Percentiles rank a stretch among this genome's conserved stretches.
phyloP scores from a whole-genome alignment of 2,888 invertebrate species.

The Himalopsyche tibetana region DNA sequence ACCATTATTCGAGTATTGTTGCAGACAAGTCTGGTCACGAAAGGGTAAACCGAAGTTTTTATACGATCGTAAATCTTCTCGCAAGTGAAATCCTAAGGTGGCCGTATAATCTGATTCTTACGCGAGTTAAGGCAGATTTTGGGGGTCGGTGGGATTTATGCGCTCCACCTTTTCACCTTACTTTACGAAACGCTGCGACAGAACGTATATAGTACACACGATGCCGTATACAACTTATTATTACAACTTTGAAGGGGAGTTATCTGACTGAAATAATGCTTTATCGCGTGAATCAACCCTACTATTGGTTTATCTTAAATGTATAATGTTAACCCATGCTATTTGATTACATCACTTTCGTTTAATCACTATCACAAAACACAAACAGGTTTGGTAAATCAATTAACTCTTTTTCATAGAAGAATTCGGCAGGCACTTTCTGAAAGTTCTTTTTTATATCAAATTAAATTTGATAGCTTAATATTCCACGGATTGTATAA shows the following conservation, averaged over 20 bases:
- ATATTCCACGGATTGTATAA: too few relatives aligned
- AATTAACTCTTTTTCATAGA: too few relatives aligned
- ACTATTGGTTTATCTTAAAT: too few relatives aligned
- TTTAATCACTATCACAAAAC: too few relatives aligned
- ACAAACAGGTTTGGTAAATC: too few relatives aligned
- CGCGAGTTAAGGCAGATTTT: conserved; percentile 64
- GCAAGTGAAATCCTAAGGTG: conserved; percentile 62
- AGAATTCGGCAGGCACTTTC: too few relatives aligned
- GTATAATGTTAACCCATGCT: too few relatives aligned
- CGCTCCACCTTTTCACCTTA: conserved; percentile 50
- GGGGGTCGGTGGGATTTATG: conserved; percentile 57
- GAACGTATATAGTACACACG: neutral
- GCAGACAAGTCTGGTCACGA: neutral
- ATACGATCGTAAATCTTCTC: conserved; percentile 51
- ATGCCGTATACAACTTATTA: conserved; percentile 30
- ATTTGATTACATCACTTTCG: too few relatives aligned
- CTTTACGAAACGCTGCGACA: conserved; percentile 24
- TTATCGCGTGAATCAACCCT: too few relatives aligned
- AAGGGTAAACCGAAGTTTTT: conserved; percentile 45
- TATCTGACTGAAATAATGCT: too few relatives aligned
- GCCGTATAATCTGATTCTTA: conserved; percentile 64
- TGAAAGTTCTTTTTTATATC: too few relatives aligned
- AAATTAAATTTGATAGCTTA: too few relatives aligned
- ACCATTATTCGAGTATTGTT: neutral
- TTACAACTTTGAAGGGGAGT: neutral